phyloP scores from a whole-genome alignment of 2,797 vertebrate genomes.

The Oryzias sinensis region DNA sequence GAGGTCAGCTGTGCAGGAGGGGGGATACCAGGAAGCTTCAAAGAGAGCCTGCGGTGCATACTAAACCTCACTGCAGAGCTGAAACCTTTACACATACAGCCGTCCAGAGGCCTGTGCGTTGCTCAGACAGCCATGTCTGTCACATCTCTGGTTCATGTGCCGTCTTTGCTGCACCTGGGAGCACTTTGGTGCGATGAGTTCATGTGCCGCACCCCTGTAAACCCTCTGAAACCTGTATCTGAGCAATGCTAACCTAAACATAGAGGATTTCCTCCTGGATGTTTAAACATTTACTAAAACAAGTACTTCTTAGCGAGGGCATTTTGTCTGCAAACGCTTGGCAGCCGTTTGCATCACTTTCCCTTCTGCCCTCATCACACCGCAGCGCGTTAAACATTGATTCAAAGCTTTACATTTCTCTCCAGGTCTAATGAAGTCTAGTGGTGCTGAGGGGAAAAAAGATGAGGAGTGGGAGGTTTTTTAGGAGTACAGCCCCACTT shows the following conservation, averaged over 20 bases:
- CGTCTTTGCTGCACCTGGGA: conserved; percentile 3
- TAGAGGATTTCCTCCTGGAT: too few species aligned
- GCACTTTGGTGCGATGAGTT: conserved; percentile 24
- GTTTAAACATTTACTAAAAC: too few species aligned
- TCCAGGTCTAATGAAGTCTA: too few species aligned
- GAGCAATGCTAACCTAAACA: too few species aligned
- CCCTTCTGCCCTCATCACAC: too few species aligned
- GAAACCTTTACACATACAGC: conserved; percentile 35
- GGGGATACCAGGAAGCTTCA: conserved; percentile 38
- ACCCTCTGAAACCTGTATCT: too few species aligned
- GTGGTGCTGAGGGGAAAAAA: too few species aligned
- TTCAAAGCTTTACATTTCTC: too few species aligned
- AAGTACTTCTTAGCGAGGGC: too few species aligned
- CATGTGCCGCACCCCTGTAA: conserved; percentile 6
- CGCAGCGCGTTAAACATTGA: too few species aligned
- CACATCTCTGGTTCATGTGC: conserved; percentile 19
- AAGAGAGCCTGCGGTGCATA: conserved; percentile 38
- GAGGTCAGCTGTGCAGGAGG: conserved; percentile 43
- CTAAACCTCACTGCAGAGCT: conserved; percentile 55
- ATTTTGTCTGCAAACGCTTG: too few species aligned
- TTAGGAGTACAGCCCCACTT: neutral
- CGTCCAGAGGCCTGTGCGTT: neutral
- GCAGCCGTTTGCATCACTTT: too few species aligned
- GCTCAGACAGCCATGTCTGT: conserved; percentile 21
- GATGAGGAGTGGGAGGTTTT: neutral